Evolutionary conservation across 2,113 vertebrate species (phyloP), one percentile per base, ranked within the genome.

Genomic region (Riparia riparia): DNA sequence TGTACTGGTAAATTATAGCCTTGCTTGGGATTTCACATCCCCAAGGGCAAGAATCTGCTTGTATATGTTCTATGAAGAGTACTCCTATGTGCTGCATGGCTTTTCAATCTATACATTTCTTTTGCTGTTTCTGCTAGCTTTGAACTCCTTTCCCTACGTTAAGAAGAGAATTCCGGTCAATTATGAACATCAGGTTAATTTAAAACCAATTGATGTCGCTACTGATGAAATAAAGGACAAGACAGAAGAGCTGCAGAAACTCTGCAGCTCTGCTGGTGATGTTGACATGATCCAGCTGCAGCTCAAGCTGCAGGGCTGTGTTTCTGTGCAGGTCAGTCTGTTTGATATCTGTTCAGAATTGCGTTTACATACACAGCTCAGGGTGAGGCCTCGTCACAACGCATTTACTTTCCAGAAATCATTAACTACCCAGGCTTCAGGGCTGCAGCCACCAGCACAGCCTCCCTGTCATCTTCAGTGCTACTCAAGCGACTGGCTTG

Each of bases 201-300:
- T 99, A 61, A 99, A 99, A 90, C 99, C 99, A 7, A 99, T 99
- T 44, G 99, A 99, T 7, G 99, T 99, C 10, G 99, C 99, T 82
- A 99, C 99, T 17, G 99, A 99, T 60, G 99, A 99, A 97, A 99
- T 99, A 97, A 99, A 97, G 95, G 99, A 99, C 16, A 98, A 98
- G 60, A 99, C 99, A 1, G 98, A 97, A 5, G 99, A 99, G 93
- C 96, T 99, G 88, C 98, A 98, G 70, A 99, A 99, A 24, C 98
- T 99, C 21, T 99, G 99, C 69, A 84, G 69, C 93, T 98, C 99
- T 58, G 96, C 97, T 26, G 96, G 96, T 26, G 99, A 99, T 2
- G 98, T 99, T 65, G 99, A 99, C 97, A 99, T 99, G 99, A 99
- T 99, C 95, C 99, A 99, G 76, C 98, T 99, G 70, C 99, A 99